Evolutionary conservation across 2,888 invertebrate genomes (phyloP), one percentile per base, ranked within the genome.

Genomic region (Nemotelus pantherinus): DNA sequence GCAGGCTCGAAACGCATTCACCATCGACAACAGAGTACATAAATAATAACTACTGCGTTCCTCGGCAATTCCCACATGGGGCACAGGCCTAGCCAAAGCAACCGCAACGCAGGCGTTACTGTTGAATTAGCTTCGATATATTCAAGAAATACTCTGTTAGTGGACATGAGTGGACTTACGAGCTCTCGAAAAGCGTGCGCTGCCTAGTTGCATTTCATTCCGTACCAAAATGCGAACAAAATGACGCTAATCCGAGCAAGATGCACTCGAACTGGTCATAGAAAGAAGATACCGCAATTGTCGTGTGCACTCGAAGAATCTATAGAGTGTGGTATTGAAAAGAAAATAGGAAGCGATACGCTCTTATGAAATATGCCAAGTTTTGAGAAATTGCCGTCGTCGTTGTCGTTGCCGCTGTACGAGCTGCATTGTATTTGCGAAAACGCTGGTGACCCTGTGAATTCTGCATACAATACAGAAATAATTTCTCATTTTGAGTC

Each of bases 391-490:
- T 70, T 70, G 70, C 55, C 41, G 47, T 63, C 74, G n/a, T 50
- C 5, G 9, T 50, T 10, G 48, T 48, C 67, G 47, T 25, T 25
- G 25, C 25, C 25, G 25, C 25, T 25, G 25, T 25, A 25, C 25
- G 25, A 25, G 25, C 25, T 1, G 25, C 25, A 25, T 25, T 25
- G 25, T 25, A 25, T 25, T 45, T n/a, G 67, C 48, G 75, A 70
- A 64, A 25, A 67, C 39, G 70, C 58, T 45, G 39, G 55, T 60
- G 41, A 68, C 75, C 50, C 7, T 76, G 63, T 68, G 57, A 47
- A 67, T 74, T 79, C 77, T 79, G 79, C 79, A 79, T 79, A 79
- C 79, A 79, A 79, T 79, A 77, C 77, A 79, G 79, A 79, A 79
- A 79, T 79, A 79, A 79, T 79, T 77, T 77, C 71, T 76, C 71